Evolutionary conservation across 37 sponge, comb jelly and placozoan species (phyloP), one percentile per base, ranked within the genome.

Genomic region (Petrosia ficiformis): DNA sequence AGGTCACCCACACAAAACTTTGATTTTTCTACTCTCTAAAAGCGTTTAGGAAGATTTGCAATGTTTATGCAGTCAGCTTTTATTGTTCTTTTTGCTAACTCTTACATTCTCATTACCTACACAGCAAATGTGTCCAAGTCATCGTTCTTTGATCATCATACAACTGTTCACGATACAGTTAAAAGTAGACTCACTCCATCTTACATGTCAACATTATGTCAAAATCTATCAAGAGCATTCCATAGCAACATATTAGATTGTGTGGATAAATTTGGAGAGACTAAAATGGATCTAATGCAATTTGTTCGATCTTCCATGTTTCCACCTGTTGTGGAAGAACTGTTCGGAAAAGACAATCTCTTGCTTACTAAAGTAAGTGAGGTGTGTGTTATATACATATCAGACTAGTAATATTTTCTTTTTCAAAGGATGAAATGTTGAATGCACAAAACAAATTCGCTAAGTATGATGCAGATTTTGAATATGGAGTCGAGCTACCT

Each of bases 381-480:
- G 2, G 38, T 36, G 32, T 39, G 32, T 22, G 32, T 28, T 39
- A 26, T 32, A n/a, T 3, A 64, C 2, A 56, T 63, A n/a, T 5
- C 21, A 32, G 10, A 26, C 4, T 48, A 38, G 38, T 69, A 34
- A 35, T 32, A 73, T 52, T 35, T 71, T 0, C 25, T 8, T 34
- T 1, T 11, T 21, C 59, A 25, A 68, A 89, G 82, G 61, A 43
- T 22, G 86, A 80, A 40, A 76, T 84, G 72, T 1, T 11, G 30
- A 59, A 75, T 34, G 65, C 89, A 6, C 61, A 38, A 54, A 34
- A 76, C 44, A 35, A 30, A 2, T 92, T 92, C 57, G 32, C 81
- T 41, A 89, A 89, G 40, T 92, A 72, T 81, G 93, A 92, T 81
- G 81, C 54, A 21, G 93, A 92, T 32, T 92, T 92, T 75, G 90